Conservation (phyloP, 2,888 invertebrate species). For the Drosophila mulleri region DNA sequence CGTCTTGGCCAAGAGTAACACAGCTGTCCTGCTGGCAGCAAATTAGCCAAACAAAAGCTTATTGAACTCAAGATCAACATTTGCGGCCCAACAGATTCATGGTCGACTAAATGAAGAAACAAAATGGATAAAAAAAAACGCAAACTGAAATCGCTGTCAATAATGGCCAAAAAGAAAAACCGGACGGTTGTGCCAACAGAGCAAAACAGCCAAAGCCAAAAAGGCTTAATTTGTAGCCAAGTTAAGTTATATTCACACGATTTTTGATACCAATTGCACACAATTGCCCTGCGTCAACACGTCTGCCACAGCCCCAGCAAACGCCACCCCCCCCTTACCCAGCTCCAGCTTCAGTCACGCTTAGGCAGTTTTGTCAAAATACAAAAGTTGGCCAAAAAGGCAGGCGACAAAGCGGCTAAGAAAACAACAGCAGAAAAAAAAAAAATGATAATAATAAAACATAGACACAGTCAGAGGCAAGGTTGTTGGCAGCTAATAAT, state of each 20-base stretch:
- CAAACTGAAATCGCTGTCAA: conserved; percentile 64
- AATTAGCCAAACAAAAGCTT: conserved; percentile 74
- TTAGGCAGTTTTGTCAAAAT: conserved; percentile 63
- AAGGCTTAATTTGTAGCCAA: conserved; percentile 74
- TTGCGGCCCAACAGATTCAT: conserved; percentile 51
- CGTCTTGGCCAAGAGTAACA: not conserved
- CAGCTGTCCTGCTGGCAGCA: conserved; percentile 51
- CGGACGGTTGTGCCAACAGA: conserved; percentile 43
- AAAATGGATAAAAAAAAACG: too few species aligned
- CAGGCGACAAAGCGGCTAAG: conserved; percentile 37
- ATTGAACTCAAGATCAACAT: conserved; percentile 65
- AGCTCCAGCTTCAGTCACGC: conserved; percentile 58
- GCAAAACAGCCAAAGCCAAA: conserved; percentile 19
- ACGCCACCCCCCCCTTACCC: conserved; percentile 5
- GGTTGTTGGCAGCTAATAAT: conserved; percentile 38
- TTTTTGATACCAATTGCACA: conserved; percentile 65
- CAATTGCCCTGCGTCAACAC: conserved; percentile 71
- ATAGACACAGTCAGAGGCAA: conserved; percentile 11
- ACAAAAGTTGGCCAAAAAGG: conserved; percentile 46
- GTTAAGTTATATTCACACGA: conserved; percentile 69
- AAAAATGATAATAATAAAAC: not conserved
- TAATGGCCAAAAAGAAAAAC: conserved; percentile 48
- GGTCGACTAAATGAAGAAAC: conserved; percentile 43
- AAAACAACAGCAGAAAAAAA: conserved; percentile 17
- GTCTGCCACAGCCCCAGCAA: conserved; percentile 9